Conservation (phyloP, 2,888 invertebrate genomes). For the Meganola albula region DNA sequence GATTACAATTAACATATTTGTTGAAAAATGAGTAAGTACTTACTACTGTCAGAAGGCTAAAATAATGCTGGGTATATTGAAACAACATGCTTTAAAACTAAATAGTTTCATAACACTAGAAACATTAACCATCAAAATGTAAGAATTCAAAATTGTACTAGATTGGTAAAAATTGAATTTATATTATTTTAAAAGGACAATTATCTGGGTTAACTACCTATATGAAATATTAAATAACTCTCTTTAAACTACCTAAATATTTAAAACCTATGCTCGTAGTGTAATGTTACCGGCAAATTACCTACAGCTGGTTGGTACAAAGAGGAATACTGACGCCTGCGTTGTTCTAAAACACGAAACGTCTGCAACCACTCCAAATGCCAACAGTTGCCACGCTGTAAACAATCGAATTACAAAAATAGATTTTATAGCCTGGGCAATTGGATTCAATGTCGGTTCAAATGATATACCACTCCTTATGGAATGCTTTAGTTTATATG, state of each 20-base stretch:
- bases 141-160: too few species aligned
- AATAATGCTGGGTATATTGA: too few species aligned
- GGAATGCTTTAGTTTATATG: conserved; percentile 35
- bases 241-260: too few species aligned
- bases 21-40: neutral
- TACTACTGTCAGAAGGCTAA: conserved; percentile 17
- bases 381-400: conserved; percentile 57
- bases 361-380: conserved; percentile 55
- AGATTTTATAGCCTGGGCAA: conserved; percentile 63
- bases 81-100: too few species aligned
- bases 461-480: conserved; percentile 45
- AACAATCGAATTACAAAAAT: conserved; percentile 63
- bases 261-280: too few species aligned
- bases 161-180: too few species aligned
- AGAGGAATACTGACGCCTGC: conserved; percentile 52
- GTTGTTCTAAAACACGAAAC: conserved; percentile 59
- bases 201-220: too few species aligned
- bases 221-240: too few species aligned
- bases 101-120: too few species aligned
- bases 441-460: conserved; percentile 65
- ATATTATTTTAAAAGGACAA: too few species aligned
- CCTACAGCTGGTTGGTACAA: conserved; percentile 42
- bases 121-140: too few species aligned
- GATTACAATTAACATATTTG: neutral
- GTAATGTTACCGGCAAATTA: too few species aligned